Conservation (phyloP, 2,113 vertebrate species). For the Alethe diademata region DNA sequence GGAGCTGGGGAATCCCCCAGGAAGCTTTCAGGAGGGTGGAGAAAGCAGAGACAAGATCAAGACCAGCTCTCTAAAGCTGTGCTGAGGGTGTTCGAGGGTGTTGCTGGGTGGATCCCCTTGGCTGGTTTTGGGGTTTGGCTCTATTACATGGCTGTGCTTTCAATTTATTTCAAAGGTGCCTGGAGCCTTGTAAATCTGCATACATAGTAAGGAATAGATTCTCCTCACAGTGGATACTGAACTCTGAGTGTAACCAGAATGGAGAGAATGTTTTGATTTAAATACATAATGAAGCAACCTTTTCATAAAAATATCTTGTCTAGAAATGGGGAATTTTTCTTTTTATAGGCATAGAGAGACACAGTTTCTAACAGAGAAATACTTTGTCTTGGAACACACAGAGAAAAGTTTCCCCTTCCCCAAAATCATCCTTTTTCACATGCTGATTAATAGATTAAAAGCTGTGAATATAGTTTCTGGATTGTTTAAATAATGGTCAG, state of each 20-base stretch:
- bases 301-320: not conserved
- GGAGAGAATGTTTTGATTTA: not conserved
- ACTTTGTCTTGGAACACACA: not conserved
- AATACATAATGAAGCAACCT: not conserved
- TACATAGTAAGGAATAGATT: conserved; percentile 30
- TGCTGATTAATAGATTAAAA: not conserved
- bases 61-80: conserved; percentile 17
- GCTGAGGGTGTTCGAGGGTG: conserved; percentile 54
- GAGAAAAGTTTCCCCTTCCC: not conserved
- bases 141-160: conserved; percentile 46
- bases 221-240: not conserved
- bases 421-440: not conserved
- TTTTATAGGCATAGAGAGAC: not conserved
- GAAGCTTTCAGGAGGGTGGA: conserved; percentile 37
- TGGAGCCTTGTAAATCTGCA: conserved; percentile 65
- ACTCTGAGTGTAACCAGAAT: not conserved
- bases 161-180: conserved; percentile 62
- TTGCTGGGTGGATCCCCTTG: conserved; percentile 63
- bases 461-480: not conserved
- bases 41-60: conserved; percentile 31
- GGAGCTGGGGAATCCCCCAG: conserved; percentile 38
- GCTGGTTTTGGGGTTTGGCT: conserved; percentile 53
- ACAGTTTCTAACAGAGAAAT: not conserved
- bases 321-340: not conserved
- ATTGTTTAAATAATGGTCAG: not conserved